Base-by-base conservation (phyloP, 2,113 vertebrate genomes). In the Heterochromis multidens region DNA sequence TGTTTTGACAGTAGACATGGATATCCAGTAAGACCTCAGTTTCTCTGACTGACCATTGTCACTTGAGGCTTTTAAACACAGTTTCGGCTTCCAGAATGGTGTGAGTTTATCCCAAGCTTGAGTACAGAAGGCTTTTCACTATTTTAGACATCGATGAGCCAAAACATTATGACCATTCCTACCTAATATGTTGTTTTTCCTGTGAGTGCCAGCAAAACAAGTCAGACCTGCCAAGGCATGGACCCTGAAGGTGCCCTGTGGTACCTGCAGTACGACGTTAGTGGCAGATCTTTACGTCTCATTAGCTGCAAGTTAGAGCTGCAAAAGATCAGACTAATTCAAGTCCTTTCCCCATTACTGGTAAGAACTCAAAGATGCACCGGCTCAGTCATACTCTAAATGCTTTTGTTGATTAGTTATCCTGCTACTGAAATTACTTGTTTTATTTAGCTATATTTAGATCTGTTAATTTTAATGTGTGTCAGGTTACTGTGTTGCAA, bases 61-160 rank as follows among this genome's bases (percentile, higher is more conserved):
- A 92, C 80, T 93, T 87, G 49, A 88, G 87, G 82, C 89, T 92
- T 90, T 88, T 91, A 92, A 95, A 87, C 82, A 93, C 35, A 63
- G 76, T 87, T 80, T 92, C 81, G 88, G 76, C 88, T 79, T 77
- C 82, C 77, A 65, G 57, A 72, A 76, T 60, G 76, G 56, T 67
- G 25, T 70, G 59, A 54, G 43, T 84, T 40, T 37, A 58, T 87
- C 62, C 40, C 35, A 62, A 72, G 54, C 62, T 63, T 4, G 9
- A 80, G 70, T 35, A 84, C 74, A 72, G 10, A 72, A 72, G 43
- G 10, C 43, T 72, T 72, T 72, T 72, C 40, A 83, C 59, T 6
- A 12, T 79, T 79, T 60, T 54, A 70, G 12, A 77, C 56, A 74
- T 23, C 74, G 21, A 80, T 80, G 59, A 80, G 59, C 59, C 78